Conservation (phyloP, 2,797 vertebrate genomes). For the Oryzias sinensis region DNA sequence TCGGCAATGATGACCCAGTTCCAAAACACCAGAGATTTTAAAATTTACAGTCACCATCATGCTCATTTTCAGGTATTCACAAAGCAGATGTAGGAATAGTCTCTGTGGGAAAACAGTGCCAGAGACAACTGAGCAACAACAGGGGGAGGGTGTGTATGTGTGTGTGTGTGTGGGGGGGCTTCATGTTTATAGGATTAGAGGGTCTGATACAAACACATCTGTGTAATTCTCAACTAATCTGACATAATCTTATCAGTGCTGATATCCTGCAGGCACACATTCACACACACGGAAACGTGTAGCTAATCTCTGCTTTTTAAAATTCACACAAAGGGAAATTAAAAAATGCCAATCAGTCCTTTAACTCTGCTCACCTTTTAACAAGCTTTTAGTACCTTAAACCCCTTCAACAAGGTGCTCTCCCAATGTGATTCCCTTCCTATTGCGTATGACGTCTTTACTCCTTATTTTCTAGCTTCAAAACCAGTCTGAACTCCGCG, state of each 20-base stretch:
- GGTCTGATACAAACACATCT: slow-evolving; percentile 65
- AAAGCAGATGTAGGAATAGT: not conserved
- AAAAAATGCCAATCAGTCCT: slow-evolving; percentile 17
- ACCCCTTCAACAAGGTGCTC: slow-evolving; percentile 5
- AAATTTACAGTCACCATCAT: not conserved
- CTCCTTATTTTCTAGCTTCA: slow-evolving; percentile 81
- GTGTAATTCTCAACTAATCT: slow-evolving; percentile 77
- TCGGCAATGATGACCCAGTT: too few species aligned
- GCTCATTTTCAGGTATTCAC: not conserved
- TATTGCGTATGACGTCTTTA: too few species aligned
- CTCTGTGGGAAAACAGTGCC: slow-evolving; percentile 3
- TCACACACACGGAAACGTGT: not conserved
- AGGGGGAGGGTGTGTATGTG: slow-evolving; percentile 9
- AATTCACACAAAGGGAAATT: slow-evolving; percentile 30
- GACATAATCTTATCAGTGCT: slow-evolving; percentile 75
- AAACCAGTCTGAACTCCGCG: slow-evolving; percentile 95
- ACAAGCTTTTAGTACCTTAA: slow-evolving; percentile 12
- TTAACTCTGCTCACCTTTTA: slow-evolving; percentile 14
- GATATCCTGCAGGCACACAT: slow-evolving; percentile 44
- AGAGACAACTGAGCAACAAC: slow-evolving; percentile 11
- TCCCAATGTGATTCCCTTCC: too few species aligned
- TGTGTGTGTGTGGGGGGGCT: too few species aligned
- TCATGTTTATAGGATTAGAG: slow-evolving; percentile 71
- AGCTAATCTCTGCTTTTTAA: not conserved
- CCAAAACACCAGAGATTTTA: too few species aligned